Base-by-base conservation (phyloP, 2,888 invertebrate genomes). In the Nemoura dubitans region DNA sequence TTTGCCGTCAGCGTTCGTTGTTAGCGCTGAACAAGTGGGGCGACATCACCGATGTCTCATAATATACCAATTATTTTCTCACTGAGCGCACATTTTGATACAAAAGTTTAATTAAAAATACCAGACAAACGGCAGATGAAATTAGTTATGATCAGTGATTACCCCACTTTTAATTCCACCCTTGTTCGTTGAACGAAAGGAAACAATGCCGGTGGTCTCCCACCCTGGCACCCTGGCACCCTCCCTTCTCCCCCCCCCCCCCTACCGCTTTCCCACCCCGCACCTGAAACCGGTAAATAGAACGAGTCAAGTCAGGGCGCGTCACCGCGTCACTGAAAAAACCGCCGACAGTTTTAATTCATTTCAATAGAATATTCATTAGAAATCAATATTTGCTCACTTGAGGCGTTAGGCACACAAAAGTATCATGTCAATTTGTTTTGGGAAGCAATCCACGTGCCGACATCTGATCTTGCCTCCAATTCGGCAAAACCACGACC, bases 101-200 rank as follows among this genome's bases (percentile, higher is more conserved):
- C 59, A 59, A 7, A 59, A 59, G 59, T 59, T 59, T 59, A 59
- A 59, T 59, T 59, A 59, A 59, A 59, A 59, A 59, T 59, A 59
- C 59, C 21, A 59, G 3, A 3, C 59, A 21, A 59, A 21, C 59
- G 59, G 59, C 59, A 59, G 59, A 59, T 59, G 59, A 59, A 59
- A 59, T 59, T 59, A 59, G 59, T 21, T 59, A 59, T 59, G 59
- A 59, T 59, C 59, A 59, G 59, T 59, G 59, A 59, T 59, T 59
- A 59, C 59, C 59, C 59, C 59, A 59, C 59, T 59, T 59, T 59
- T 59, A 36, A 59, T 59, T 59, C 59, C 36, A 36, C 36, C 10
- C 36, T 36, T 36, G 36, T 36, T 36, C 59, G 59, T 21, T 59
- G 16, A 59, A 59, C 59, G 59, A 59, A 59, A 59, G 59, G 59